A percentile compares a stretch with the other conserved stretches of the same genome.
Conservation (phyloP, 2,797 vertebrate genomes). For the Apogon talboti region DNA sequence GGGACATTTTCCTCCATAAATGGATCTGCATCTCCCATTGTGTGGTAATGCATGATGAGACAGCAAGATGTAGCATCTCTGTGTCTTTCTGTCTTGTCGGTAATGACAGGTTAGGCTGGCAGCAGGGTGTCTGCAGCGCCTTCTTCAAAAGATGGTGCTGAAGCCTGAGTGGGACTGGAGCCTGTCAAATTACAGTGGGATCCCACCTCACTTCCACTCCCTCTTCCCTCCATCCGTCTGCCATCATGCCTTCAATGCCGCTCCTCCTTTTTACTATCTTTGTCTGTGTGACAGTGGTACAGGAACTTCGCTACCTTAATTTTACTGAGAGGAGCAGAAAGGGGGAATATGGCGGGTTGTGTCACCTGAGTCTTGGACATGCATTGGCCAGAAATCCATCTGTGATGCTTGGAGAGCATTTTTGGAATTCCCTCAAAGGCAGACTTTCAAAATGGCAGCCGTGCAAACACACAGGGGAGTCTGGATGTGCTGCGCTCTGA, state of each 20-base stretch:
- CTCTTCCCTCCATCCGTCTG: conserved; percentile 51
- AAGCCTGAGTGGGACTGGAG: conserved; percentile 58
- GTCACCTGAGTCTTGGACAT: neutral
- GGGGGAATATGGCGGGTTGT: neutral
- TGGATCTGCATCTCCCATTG: neutral
- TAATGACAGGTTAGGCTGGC: conserved; percentile 72
- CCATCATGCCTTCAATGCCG: conserved; percentile 6
- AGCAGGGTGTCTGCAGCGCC: conserved; percentile 60
- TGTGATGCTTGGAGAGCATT: conserved; percentile 26
- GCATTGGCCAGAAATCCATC: neutral
- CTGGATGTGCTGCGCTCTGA: conserved; percentile 20
- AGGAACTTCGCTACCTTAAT: conserved; percentile 1
- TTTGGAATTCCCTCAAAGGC: conserved; percentile 53
- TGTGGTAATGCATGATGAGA: conserved; percentile 14
- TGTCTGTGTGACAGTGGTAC: conserved; percentile 16
- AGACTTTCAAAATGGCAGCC: conserved; percentile 62
- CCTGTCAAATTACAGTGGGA: conserved; percentile 74
- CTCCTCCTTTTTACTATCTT: too few relatives aligned
- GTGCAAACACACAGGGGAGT: conserved; percentile 10
- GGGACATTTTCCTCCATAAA: neutral
- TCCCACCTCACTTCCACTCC: conserved; percentile 57
- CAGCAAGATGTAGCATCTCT: conserved; percentile 1
- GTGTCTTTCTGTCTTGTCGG: conserved; percentile 30
- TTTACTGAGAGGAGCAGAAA: neutral
- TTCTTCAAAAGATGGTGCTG: conserved; percentile 53